phyloP scores from a whole-genome alignment of 2,797 vertebrate species.

The Artibeus jamaicensis region DNA sequence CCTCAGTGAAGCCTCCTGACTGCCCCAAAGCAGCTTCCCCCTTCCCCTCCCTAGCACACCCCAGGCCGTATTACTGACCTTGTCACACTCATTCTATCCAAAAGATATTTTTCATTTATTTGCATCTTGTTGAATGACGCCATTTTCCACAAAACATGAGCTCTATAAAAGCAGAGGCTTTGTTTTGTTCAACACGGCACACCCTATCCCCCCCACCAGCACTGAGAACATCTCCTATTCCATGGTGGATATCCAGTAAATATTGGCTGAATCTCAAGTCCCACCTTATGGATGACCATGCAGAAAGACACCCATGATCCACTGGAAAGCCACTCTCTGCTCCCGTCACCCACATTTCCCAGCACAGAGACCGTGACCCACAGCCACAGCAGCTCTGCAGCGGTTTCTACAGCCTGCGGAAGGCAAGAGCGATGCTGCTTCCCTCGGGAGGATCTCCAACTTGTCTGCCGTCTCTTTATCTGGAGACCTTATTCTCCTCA shows the following conservation, averaged over 20 bases:
- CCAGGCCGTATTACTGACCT: not conserved
- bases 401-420: not conserved
- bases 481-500: not conserved
- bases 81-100: not conserved
- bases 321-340: not conserved
- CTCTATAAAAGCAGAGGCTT: not conserved
- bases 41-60: not conserved
- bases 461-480: not conserved
- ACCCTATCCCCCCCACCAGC: not conserved
- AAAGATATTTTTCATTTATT: not conserved
- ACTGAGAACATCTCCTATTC: not conserved
- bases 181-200: not conserved
- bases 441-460: not conserved
- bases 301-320: not conserved
- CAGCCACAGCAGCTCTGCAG: not conserved
- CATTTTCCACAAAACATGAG: not conserved
- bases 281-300: not conserved
- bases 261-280: not conserved
- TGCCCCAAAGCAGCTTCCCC: not conserved
- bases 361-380: not conserved
- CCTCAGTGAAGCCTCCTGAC: not conserved
- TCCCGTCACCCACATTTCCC: too few species aligned
- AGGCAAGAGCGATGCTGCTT: not conserved
- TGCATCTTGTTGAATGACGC: not conserved
- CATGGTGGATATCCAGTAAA: not conserved